Conservation (phyloP, 2,113 vertebrate species). For the Carollia perspicillata region DNA sequence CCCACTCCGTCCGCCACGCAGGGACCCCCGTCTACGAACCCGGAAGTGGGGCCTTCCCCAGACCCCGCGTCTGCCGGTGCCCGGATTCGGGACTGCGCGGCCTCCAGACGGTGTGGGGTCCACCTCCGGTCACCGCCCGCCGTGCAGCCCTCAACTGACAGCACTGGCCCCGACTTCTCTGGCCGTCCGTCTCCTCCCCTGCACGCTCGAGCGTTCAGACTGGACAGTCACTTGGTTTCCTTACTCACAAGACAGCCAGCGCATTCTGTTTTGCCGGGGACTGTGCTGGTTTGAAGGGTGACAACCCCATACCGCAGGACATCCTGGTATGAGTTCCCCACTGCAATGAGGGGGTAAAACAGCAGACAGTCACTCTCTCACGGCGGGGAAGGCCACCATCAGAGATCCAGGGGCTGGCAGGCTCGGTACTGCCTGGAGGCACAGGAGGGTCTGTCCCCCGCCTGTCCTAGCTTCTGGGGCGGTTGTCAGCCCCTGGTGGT, state of each 20-base stretch:
- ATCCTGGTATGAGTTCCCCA: neutral
- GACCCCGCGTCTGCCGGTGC: accelerated
- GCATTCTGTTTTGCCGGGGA: accelerated
- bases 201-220: neutral
- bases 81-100: neutral
- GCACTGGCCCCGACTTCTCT: neutral
- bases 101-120: neutral
- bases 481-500: neutral
- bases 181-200: neutral
- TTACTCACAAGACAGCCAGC: neutral
- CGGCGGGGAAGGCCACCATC: neutral
- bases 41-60: neutral
- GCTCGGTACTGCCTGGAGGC: neutral
- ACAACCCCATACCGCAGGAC: neutral
- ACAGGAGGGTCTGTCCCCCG: neutral
- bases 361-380: neutral
- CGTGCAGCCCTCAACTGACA: neutral
- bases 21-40: neutral
- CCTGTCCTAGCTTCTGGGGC: neutral
- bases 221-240: too few species aligned
- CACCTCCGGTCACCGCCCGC: neutral
- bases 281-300: too few species aligned
- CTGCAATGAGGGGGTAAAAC: neutral
- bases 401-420: neutral
- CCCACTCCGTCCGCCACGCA: accelerated